A percentile compares a stretch with the other conserved stretches of the same genome.
Conservation (phyloP, 1,140 invertebrate species). For the Ips nitidus region DNA sequence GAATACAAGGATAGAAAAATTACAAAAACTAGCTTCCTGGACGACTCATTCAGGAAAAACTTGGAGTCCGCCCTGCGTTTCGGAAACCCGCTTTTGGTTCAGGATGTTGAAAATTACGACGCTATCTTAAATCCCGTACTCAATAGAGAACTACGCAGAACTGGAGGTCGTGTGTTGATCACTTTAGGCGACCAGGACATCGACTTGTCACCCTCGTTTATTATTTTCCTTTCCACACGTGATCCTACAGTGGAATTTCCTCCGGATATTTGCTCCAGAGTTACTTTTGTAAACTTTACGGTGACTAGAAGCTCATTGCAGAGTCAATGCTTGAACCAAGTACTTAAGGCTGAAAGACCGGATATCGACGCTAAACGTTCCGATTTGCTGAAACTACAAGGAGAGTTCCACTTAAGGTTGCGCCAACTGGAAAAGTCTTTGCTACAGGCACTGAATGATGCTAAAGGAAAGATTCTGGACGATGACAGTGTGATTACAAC, state of each 20-base stretch:
- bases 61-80: conserved; percentile 97
- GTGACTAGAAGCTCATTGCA: conserved; percentile 96
- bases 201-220: conserved; percentile 98
- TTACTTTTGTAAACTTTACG: conserved; percentile 99
- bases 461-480: conserved; percentile 98
- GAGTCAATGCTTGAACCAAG: conserved; percentile 98
- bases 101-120: conserved; percentile 99
- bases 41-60: conserved; percentile 99
- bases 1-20: conserved; percentile 97
- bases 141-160: conserved; percentile 93
- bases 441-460: conserved; percentile 95
- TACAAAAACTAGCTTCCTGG: conserved; percentile 97
- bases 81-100: conserved; percentile 95
- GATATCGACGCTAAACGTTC: conserved; percentile 98
- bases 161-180: conserved; percentile 95
- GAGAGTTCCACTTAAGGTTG: conserved; percentile 95
- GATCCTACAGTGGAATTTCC: conserved; percentile 99
- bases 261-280: conserved; percentile 97
- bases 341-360: conserved; percentile 95
- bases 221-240: conserved; percentile 97
- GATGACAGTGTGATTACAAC: conserved; percentile 99
- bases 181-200: conserved; percentile 99
- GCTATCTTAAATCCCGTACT: conserved; percentile 98
- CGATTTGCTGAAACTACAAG: conserved; percentile 96
- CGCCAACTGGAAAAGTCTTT: conserved; percentile 97